Conservation (phyloP, 2,888 invertebrate genomes). For the Spilarctia lutea region DNA sequence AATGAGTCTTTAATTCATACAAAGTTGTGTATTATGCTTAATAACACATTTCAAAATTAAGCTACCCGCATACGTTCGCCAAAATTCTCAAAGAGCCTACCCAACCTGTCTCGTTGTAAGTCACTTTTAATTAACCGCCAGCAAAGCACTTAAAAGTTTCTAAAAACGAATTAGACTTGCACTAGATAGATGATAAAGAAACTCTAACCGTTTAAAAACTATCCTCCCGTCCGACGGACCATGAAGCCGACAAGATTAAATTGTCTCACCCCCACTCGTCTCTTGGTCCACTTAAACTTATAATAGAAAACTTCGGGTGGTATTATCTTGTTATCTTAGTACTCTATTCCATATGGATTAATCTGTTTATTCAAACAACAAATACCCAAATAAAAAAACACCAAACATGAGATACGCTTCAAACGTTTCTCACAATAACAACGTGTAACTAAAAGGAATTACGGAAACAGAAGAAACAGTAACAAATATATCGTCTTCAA, state of each 20-base stretch:
- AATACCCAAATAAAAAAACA: slow-evolving; percentile 29
- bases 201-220: slow-evolving; percentile 76
- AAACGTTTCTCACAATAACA: not conserved
- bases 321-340: slow-evolving; percentile 77
- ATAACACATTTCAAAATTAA: slow-evolving; percentile 3
- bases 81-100: slow-evolving; percentile 13
- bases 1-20: not conserved
- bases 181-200: slow-evolving; percentile 71
- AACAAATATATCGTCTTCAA: not conserved
- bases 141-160: slow-evolving; percentile 63
- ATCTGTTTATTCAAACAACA: slow-evolving; percentile 35
- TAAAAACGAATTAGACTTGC: slow-evolving; percentile 65
- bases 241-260: slow-evolving; percentile 77
- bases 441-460: not conserved
- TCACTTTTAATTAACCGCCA: slow-evolving; percentile 61
- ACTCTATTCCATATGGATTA: slow-evolving; percentile 58
- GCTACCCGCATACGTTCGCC: slow-evolving; percentile 8
- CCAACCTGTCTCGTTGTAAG: slow-evolving; percentile 22
- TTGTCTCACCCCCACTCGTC: slow-evolving; percentile 74
- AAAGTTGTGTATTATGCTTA: not conserved
- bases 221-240: slow-evolving; percentile 60
- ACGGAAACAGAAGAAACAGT: not conserved
- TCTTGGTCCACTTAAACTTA: slow-evolving; percentile 71
- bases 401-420: slow-evolving; percentile 29
- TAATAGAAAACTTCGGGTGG: slow-evolving; percentile 72